These are phyloP conservation scores for Toxotes chatareus DNA, from an alignment of 2,113 vertebrate genomes.

Conservation along the genomic window DNA sequence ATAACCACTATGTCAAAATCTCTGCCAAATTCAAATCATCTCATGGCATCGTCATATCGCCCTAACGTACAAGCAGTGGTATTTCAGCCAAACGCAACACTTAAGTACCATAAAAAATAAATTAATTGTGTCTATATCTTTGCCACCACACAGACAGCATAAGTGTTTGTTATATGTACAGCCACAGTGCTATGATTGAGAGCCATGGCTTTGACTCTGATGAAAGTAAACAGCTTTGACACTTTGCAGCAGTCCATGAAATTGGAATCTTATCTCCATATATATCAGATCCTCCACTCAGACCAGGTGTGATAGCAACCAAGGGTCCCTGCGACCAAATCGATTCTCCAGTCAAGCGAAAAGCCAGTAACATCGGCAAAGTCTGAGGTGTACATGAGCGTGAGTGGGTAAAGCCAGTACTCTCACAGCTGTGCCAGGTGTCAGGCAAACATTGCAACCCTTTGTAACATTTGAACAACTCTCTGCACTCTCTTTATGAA, in stretches of 20 bases:
- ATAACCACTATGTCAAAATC: neutral
- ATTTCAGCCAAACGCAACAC: neutral
- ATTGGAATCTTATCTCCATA: conserved; percentile 58
- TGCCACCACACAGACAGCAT: neutral
- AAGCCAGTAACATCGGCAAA: conserved; percentile 3
- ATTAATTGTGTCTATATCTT: neutral
- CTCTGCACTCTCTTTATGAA: conserved; percentile 11
- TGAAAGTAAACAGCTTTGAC: conserved; percentile 53
- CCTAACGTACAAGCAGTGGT: neutral
- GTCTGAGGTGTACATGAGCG: neutral
- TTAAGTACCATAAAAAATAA: neutral
- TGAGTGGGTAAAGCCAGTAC: conserved; percentile 19
- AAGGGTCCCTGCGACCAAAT: conserved; percentile 40
- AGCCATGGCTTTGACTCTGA: conserved; percentile 20
- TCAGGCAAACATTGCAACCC: conserved; percentile 55
- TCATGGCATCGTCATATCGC: neutral
- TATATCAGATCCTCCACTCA: conserved; percentile 41
- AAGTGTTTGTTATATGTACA: neutral
- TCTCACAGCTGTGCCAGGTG: conserved; percentile 55
- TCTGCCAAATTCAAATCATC: neutral
- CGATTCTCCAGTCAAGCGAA: conserved; percentile 43
- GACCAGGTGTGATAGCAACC: conserved; percentile 43
- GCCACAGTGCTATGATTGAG: neutral
- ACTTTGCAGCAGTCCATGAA: conserved; percentile 59
- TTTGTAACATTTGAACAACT: conserved; percentile 51